Conservation (phyloP, 2,113 vertebrate species). For the Chionis minor region DNA sequence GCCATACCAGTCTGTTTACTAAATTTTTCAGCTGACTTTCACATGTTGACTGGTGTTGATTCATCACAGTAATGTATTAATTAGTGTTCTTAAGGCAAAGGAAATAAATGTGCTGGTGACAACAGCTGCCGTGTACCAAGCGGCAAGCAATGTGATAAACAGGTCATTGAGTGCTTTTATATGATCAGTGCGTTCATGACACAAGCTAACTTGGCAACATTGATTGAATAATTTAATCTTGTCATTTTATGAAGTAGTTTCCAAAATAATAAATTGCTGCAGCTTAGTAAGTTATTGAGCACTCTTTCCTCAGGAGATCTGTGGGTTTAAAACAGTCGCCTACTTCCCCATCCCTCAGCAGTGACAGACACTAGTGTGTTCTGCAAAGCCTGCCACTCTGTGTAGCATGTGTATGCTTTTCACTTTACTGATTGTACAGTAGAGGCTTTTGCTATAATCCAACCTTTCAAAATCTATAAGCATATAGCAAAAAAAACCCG, state of each 20-base stretch:
- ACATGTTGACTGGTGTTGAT: slow-evolving; percentile 1
- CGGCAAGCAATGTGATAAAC: slow-evolving; percentile 58
- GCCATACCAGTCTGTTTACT: neutral
- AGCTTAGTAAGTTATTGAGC: slow-evolving; percentile 51
- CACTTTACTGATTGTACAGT: neutral
- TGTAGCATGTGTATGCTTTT: neutral
- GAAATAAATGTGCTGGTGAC: neutral
- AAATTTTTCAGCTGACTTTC: neutral
- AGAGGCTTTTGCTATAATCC: slow-evolving; percentile 21
- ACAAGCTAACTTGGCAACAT: slow-evolving; percentile 77
- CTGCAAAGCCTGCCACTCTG: slow-evolving; percentile 40
- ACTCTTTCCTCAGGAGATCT: slow-evolving; percentile 49
- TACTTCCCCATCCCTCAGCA: slow-evolving; percentile 33
- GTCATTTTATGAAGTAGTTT: slow-evolving; percentile 75
- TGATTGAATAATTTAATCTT: slow-evolving; percentile 87
- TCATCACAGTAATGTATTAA: slow-evolving; percentile 44
- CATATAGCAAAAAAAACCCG: neutral
- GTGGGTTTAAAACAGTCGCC: slow-evolving; percentile 43
- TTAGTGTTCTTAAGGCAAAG: slow-evolving; percentile 42
- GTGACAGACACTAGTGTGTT: slow-evolving; percentile 43
- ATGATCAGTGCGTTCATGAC: slow-evolving; percentile 75
- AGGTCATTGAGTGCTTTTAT: slow-evolving; percentile 68
- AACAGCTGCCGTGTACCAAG: slow-evolving; percentile 36
- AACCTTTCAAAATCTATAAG: slow-evolving; percentile 14
- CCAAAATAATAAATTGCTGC: slow-evolving; percentile 84